Evolutionary conservation across 2,113 vertebrate species (phyloP).

Genomic region (Scomber colias): DNA sequence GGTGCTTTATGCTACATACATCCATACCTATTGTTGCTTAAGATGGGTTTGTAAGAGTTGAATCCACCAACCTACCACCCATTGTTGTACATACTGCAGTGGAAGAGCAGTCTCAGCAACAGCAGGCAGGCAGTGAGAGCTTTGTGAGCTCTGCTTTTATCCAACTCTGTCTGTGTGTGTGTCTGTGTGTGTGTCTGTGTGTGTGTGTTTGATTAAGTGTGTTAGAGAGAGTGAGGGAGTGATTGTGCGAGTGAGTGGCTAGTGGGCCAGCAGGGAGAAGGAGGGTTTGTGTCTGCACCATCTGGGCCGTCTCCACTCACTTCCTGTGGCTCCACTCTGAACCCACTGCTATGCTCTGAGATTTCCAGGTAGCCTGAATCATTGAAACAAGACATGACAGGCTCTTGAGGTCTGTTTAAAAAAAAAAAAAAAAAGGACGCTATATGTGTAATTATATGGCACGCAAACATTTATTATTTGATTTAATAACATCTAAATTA

Average conservation of each 20-base stretch:
- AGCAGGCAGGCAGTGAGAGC: conserved; percentile 66
- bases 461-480: neutral
- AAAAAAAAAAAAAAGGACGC: neutral
- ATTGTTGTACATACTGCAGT: conserved; percentile 56
- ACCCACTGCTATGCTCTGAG: conserved; percentile 35
- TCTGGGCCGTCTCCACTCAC: conserved; percentile 76
- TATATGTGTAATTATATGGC: neutral
- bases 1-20: neutral
- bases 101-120: conserved; percentile 68
- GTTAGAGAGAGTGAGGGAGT: conserved; percentile 4
- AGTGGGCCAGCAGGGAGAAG: conserved; percentile 62
- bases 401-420: neutral
- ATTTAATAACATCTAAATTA: neutral
- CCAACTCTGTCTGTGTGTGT: conserved; percentile 22
- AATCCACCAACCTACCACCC: conserved; percentile 44
- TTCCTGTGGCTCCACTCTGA: conserved; percentile 71
- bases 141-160: conserved; percentile 64
- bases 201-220: conserved; percentile 16
- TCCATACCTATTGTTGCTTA: conserved; percentile 25
- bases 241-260: conserved; percentile 20
- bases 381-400: conserved; percentile 9
- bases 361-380: conserved; percentile 49
- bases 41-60: conserved; percentile 39
- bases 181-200: conserved; percentile 36
- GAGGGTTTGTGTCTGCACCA: conserved; percentile 76